Evolutionary conservation across 1,140 invertebrate genomes (phyloP).

Genomic region (Bombus turneri): DNA sequence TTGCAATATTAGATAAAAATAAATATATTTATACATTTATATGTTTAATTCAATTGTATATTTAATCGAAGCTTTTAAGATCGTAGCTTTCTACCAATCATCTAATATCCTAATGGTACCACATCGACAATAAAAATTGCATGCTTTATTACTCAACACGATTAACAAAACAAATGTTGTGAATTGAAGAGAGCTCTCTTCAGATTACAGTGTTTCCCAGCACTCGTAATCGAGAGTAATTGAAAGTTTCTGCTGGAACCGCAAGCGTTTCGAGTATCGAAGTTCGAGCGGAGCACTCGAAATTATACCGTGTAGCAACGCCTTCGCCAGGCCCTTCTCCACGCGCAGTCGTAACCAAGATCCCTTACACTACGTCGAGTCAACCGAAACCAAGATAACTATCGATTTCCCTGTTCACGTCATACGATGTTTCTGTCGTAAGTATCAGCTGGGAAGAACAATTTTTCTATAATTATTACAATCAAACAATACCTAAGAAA

Average conservation of each 20-base stretch:
- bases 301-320: background rate
- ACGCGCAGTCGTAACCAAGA: background rate
- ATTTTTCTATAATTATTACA: background rate
- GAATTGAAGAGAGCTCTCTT: background rate
- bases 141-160: background rate
- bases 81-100: too few species aligned
- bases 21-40: too few species aligned
- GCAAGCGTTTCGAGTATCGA: background rate
- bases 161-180: background rate
- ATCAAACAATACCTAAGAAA: background rate
- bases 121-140: background rate
- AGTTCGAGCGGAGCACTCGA: conserved; percentile 1
- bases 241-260: background rate
- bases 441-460: background rate
- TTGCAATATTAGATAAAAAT: too few species aligned
- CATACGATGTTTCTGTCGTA: background rate
- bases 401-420: background rate
- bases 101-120: background rate
- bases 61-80: too few species aligned
- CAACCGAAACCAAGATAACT: background rate
- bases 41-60: too few species aligned
- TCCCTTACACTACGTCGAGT: background rate
- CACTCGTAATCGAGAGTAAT: background rate
- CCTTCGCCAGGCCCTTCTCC: too few species aligned
- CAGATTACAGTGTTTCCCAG: background rate